These are phyloP conservation scores for Hyposoter didymator DNA, from an alignment of 2,888 invertebrate genomes.

Conservation along the genomic window DNA sequence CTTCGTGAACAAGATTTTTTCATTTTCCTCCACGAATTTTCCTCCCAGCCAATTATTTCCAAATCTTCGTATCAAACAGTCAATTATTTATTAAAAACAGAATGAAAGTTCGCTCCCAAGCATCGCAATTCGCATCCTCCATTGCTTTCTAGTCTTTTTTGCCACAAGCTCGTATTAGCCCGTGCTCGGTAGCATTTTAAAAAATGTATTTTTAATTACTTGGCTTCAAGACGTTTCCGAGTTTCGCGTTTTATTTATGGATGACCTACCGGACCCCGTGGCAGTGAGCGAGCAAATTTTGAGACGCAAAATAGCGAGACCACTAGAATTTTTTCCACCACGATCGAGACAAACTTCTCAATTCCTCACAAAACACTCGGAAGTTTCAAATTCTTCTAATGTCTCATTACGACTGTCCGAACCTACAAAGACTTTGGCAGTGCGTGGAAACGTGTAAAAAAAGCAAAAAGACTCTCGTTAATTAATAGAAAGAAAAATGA, in stretches of 20 bases:
- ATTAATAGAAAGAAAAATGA: not conserved
- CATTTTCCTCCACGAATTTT: not conserved
- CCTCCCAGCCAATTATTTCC: not conserved
- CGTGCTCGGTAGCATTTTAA: not conserved
- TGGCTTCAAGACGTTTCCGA: constrained; percentile 2
- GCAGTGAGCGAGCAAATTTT: not conserved
- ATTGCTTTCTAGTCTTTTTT: not conserved
- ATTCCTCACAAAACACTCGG: not conserved
- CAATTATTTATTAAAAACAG: not conserved
- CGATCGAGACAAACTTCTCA: not conserved
- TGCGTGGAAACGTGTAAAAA: not conserved
- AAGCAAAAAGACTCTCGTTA: not conserved
- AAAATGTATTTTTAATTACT: constrained; percentile 34
- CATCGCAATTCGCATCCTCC: not conserved
- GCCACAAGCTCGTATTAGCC: not conserved
- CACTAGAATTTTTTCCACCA: not conserved
- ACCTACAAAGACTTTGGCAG: not conserved
- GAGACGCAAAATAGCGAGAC: not conserved
- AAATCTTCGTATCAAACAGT: not conserved
- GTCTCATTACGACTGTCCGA: not conserved
- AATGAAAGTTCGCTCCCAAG: not conserved
- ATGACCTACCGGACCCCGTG: not conserved
- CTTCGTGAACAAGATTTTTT: not conserved
- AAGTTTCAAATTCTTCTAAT: not conserved
- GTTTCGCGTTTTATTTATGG: constrained; percentile 18